Evolutionary conservation across 2,113 vertebrate species (phyloP).

Genomic region (Petrocephalus microphthalmus): DNA sequence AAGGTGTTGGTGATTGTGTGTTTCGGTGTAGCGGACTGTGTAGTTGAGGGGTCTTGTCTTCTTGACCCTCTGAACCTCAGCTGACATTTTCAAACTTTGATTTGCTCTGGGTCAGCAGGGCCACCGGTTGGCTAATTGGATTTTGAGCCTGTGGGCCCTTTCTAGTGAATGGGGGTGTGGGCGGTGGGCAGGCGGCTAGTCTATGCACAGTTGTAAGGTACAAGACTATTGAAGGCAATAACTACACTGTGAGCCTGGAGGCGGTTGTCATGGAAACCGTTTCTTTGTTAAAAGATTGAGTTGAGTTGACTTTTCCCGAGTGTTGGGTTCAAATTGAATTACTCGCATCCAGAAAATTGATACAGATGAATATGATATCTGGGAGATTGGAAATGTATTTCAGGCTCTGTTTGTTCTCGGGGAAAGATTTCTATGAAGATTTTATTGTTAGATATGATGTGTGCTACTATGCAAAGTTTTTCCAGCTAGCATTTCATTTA

Average conservation of each 20-base stretch:
- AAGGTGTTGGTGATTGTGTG: neutral
- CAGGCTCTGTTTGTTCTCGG: no score
- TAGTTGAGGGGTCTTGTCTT: neutral
- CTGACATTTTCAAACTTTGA: neutral
- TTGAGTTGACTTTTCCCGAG: neutral
- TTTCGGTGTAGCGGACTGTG: neutral
- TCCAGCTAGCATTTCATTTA: neutral
- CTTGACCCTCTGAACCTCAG: neutral
- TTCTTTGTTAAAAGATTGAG: neutral
- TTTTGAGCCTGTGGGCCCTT: neutral
- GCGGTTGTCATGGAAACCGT: neutral
- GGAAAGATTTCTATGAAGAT: no score
- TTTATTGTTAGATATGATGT: neutral
- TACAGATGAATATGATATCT: neutral
- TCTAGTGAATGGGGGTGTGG: neutral
- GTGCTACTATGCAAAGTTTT: neutral
- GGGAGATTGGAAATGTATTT: neutral
- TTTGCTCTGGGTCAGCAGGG: neutral
- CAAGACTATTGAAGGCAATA: neutral
- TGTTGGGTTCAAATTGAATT: neutral
- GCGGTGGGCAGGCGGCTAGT: neutral
- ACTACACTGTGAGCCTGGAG: neutral
- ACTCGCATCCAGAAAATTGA: neutral
- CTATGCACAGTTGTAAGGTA: neutral
- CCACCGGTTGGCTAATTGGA: neutral